Evolutionary conservation across 2,797 vertebrate genomes (phyloP).

Genomic region (Philypnodon macrostomus): DNA sequence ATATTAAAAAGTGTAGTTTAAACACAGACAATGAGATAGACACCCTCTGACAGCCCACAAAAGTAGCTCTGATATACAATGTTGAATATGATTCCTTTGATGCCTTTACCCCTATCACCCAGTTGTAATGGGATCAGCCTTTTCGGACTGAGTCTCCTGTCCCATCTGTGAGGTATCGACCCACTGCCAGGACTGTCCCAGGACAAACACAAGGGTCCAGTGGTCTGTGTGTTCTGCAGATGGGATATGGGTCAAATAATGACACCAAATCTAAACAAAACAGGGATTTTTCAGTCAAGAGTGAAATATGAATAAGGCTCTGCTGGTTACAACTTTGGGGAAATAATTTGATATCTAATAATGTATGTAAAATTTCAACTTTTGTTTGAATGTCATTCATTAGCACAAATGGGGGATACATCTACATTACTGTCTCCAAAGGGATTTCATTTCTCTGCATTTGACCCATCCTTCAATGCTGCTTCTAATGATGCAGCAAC

Average conservation of each 20-base stretch:
- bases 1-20: conserved; percentile 27
- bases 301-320: background rate
- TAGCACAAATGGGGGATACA: too few species aligned
- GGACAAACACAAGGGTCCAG: conserved; percentile 43
- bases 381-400: too few species aligned
- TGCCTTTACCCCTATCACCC: conserved; percentile 53
- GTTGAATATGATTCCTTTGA: too few species aligned
- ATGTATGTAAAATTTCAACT: too few species aligned
- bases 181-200: conserved; percentile 43
- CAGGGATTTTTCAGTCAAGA: conserved; percentile 7
- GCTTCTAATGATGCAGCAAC: too few species aligned
- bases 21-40: conserved; percentile 18
- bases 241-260: conserved; percentile 45
- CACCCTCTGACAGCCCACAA: conserved; percentile 30
- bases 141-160: conserved; percentile 47
- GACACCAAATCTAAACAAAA: conserved; percentile 31
- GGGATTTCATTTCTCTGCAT: too few species aligned
- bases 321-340: background rate
- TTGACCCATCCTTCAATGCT: too few species aligned
- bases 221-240: conserved; percentile 49
- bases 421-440: too few species aligned
- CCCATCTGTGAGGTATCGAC: conserved; percentile 58
- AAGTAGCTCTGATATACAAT: too few species aligned
- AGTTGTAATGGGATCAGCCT: conserved; percentile 67
- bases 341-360: too few species aligned